These are phyloP conservation scores for Sarcophaga carnaria DNA, from an alignment of 2,888 invertebrate genomes.

Conservation along the genomic window DNA sequence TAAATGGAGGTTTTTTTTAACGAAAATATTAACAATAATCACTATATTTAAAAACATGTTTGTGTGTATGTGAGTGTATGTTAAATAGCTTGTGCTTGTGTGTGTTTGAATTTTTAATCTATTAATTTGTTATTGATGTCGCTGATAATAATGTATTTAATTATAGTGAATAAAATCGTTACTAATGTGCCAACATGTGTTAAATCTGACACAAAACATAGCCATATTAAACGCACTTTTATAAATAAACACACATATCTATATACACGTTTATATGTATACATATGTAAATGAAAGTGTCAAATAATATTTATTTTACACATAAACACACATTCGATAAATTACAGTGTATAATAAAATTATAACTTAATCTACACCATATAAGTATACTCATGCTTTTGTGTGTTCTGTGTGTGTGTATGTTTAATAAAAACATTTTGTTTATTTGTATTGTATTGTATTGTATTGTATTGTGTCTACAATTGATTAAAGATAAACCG, in stretches of 20 bases:
- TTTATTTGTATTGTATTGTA: conserved; percentile 18
- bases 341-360: not conserved
- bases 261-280: conserved; percentile 12
- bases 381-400: not conserved
- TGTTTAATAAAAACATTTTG: conserved; percentile 11
- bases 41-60: conserved; percentile 16
- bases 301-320: conserved; percentile 49
- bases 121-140: conserved; percentile 67
- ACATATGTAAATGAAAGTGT: conserved; percentile 25
- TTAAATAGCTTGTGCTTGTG: not conserved
- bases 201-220: conserved; percentile 62
- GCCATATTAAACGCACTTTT: conserved; percentile 42
- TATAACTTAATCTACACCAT: not conserved
- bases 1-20: conserved; percentile 19
- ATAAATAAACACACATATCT: conserved; percentile 5
- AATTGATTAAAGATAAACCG: conserved; percentile 64
- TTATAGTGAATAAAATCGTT: conserved; percentile 64
- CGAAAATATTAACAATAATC: conserved; percentile 1
- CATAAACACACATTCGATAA: not conserved
- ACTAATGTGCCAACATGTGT: conserved; percentile 68
- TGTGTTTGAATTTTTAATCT: conserved; percentile 46
- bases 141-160: conserved; percentile 65
- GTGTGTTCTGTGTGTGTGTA: not conserved
- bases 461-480: conserved; percentile 22
- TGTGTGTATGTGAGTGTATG: not conserved